A percentile compares a stretch with the other conserved stretches of the same genome.
phyloP scores from a whole-genome alignment of 2,888 invertebrate species.

The Luperina nickerlii region DNA sequence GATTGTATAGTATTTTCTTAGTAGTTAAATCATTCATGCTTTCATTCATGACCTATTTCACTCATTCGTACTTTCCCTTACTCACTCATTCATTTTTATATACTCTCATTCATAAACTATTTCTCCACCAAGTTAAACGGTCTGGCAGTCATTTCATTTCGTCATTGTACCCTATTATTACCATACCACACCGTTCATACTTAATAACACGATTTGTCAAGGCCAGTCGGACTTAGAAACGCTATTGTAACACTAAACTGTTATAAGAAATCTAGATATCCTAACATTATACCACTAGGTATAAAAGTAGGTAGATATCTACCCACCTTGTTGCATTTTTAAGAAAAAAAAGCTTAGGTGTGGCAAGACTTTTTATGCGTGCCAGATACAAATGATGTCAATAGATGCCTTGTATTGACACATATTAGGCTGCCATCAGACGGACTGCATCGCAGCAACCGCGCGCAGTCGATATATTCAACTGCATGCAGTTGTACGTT shows the following conservation, averaged over 20 bases:
- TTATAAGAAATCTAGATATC: constrained; percentile 26
- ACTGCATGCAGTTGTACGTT: too few relatives aligned
- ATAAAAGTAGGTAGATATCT: neutral
- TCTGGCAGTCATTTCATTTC: neutral
- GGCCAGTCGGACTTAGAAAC: constrained; percentile 40
- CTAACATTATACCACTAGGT: neutral
- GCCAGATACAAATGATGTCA: neutral
- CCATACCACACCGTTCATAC: constrained; percentile 4
- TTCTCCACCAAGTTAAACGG: neutral
- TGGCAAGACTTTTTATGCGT: constrained; percentile 7
- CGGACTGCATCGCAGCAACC: too few relatives aligned
- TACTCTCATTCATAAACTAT: neutral
- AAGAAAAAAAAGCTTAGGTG: neutral
- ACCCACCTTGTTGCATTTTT: neutral
- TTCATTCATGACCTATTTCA: neutral
- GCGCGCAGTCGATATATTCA: too few relatives aligned
- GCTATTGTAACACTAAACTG: constrained; percentile 28
- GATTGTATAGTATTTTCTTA: neutral
- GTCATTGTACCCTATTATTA: constrained; percentile 15
- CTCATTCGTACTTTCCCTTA: neutral
- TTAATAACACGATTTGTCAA: constrained; percentile 31
- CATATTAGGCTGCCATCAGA: neutral
- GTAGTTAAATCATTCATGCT: neutral
- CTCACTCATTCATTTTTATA: neutral
- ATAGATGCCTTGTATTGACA: neutral